Evolutionary conservation across 2,888 invertebrate species (phyloP).

Genomic region (Agrilus biguttatus): DNA sequence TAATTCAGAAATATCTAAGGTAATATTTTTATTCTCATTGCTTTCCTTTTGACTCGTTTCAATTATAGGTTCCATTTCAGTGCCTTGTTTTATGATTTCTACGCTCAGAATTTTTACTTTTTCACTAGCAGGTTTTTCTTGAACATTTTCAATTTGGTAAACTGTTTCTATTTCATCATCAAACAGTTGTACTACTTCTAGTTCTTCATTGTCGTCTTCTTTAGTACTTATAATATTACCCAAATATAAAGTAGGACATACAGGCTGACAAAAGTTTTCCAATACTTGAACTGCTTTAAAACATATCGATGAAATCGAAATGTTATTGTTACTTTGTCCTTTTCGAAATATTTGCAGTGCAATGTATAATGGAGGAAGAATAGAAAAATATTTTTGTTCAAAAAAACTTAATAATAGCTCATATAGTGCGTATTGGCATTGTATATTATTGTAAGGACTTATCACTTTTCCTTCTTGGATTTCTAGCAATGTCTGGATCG

Average conservation of each 20-base stretch:
- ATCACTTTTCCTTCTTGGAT: constrained; percentile 5
- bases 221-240: background rate
- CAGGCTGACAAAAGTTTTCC: constrained; percentile 6
- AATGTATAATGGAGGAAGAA: constrained; percentile 5
- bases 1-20: no score
- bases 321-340: constrained; percentile 6
- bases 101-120: background rate
- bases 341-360: constrained; percentile 6
- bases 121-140: background rate
- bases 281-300: constrained; percentile 3
- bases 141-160: background rate
- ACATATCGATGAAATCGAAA: constrained; percentile 6
- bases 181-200: background rate
- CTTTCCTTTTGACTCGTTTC: no score
- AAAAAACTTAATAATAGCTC: constrained; percentile 6
- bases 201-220: background rate
- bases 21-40: no score
- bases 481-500: constrained; percentile 5
- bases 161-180: background rate
- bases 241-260: constrained; percentile 4
- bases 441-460: constrained; percentile 5
- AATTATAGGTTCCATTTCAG: no score
- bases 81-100: no score
- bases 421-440: constrained; percentile 7
- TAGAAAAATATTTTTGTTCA: constrained; percentile 3